A percentile compares a stretch with the other conserved stretches of the same genome.
Evolutionary conservation across 2,113 vertebrate genomes (phyloP).

Genomic region (Tachuris rubrigastra): DNA sequence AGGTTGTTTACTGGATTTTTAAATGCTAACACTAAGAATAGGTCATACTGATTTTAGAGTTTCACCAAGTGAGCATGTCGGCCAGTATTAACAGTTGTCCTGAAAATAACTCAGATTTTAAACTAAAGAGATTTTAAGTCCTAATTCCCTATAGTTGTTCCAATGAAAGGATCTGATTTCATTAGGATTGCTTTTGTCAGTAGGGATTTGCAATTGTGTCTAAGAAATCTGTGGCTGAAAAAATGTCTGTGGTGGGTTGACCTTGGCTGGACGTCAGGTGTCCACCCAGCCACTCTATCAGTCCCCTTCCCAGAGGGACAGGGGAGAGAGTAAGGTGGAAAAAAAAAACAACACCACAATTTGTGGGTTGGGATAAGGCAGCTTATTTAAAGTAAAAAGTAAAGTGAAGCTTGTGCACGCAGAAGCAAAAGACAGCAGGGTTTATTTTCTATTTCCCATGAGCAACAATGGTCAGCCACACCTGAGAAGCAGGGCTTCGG

Average conservation of each 20-base stretch:
- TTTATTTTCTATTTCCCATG: too few relatives aligned
- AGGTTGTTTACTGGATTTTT: background rate
- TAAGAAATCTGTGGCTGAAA: background rate
- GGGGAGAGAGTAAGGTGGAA: too few relatives aligned
- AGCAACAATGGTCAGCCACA: too few relatives aligned
- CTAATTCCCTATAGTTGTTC: background rate
- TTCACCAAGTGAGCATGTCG: background rate
- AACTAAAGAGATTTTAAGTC: background rate
- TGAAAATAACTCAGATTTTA: conserved; percentile 6
- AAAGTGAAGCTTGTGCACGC: too few relatives aligned
- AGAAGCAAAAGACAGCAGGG: too few relatives aligned
- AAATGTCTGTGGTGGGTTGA: background rate
- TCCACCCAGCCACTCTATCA: too few relatives aligned
- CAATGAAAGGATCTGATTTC: background rate
- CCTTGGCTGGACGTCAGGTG: too few relatives aligned
- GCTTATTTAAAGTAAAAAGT: too few relatives aligned
- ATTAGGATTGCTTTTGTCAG: background rate
- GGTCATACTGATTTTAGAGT: background rate
- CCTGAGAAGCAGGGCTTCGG: too few relatives aligned
- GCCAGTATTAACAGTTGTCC: background rate
- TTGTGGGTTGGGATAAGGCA: too few relatives aligned
- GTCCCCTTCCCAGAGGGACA: too few relatives aligned
- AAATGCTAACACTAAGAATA: background rate
- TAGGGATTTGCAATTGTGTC: background rate
- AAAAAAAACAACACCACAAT: too few relatives aligned